phyloP scores from a whole-genome alignment of 92 coral and sea anemone genomes.

The Bergia puertoricense region DNA sequence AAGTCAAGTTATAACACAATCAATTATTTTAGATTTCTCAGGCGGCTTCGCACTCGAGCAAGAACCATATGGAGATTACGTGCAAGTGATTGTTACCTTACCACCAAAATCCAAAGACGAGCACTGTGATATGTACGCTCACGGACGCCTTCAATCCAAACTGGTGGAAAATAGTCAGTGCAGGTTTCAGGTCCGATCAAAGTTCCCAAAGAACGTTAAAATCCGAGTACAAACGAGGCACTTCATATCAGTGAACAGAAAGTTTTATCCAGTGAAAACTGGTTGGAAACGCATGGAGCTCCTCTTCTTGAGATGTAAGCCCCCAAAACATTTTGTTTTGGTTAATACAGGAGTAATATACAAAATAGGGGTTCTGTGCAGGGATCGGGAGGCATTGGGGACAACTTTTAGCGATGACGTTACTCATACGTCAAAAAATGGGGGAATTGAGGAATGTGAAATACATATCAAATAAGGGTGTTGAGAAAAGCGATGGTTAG shows the following conservation, averaged over 20 bases:
- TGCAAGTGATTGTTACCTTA: neutral
- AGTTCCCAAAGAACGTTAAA: neutral
- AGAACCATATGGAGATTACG: slow-evolving; percentile 5
- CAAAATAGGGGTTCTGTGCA: no score
- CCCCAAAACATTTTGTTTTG: neutral
- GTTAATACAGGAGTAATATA: neutral
- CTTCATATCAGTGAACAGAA: slow-evolving; percentile 7
- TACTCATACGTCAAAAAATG: no score
- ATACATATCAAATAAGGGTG: no score
- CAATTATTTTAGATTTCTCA: neutral
- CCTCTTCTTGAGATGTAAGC: neutral
- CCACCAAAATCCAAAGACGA: neutral
- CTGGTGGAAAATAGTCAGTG: neutral
- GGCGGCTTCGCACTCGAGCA: slow-evolving; percentile 13
- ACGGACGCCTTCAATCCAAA: neutral
- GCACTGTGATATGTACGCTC: neutral
- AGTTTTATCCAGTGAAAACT: neutral
- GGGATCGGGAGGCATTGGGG: no score
- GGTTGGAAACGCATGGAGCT: neutral
- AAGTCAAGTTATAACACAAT: no score
- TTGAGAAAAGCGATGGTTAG: no score
- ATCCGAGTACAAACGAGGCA: neutral
- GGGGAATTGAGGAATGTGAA: no score
- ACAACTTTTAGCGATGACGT: no score
- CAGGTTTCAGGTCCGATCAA: neutral